Evolutionary conservation across 2,113 vertebrate species (phyloP).

Genomic region (Actinemys pallida): DNA sequence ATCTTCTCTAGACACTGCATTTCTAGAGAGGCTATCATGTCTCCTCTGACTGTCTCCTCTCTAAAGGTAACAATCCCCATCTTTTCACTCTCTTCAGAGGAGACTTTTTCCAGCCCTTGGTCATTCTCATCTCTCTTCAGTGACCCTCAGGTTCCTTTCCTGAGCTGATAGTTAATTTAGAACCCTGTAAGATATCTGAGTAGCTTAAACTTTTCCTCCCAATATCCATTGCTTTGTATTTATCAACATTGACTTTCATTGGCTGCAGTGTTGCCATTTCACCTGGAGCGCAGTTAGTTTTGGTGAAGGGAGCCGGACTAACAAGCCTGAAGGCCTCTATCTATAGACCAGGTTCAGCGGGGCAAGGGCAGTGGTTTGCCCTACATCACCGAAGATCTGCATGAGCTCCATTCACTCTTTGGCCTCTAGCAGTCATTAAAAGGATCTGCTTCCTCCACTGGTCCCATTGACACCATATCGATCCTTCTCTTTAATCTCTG

Average conservation of each 20-base stretch:
- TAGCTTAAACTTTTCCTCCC: not conserved
- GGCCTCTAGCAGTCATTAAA: not conserved
- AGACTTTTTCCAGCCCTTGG: not conserved
- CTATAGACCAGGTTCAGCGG: not conserved
- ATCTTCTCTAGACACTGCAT: not conserved
- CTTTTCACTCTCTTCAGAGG: not conserved
- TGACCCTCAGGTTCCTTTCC: not conserved
- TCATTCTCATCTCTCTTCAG: not conserved
- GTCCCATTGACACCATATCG: not conserved
- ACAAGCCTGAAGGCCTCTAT: not conserved
- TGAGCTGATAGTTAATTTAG: not conserved
- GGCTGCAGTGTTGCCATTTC: not conserved
- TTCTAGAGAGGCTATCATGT: not conserved
- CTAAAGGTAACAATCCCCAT: not conserved
- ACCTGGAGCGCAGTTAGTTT: not conserved
- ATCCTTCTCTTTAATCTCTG: slow-evolving; percentile 22
- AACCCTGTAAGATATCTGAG: not conserved
- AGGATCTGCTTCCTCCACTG: not conserved
- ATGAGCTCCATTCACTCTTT: not conserved
- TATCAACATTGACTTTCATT: not conserved
- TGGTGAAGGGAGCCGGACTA: not conserved
- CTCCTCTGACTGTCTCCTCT: not conserved
- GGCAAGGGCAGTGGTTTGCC: not conserved
- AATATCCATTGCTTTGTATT: not conserved
- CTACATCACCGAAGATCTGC: not conserved